phyloP scores from a whole-genome alignment of 1,140 invertebrate genomes.

The Lanistes nyassanus region DNA sequence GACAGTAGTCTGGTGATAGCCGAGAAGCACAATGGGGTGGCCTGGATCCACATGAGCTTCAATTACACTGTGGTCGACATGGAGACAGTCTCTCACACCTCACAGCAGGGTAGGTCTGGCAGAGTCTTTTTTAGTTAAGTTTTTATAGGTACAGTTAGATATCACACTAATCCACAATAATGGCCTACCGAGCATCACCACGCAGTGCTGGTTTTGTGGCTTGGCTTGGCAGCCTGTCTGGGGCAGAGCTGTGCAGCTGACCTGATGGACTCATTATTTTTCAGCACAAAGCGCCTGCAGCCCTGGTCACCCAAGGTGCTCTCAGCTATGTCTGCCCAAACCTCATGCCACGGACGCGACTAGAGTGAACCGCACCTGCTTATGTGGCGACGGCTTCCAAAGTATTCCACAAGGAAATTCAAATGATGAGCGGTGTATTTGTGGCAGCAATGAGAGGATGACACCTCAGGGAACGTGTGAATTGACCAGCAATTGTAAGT shows the following conservation, averaged over 20 bases:
- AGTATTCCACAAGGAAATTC: not conserved
- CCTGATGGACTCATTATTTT: constrained; percentile 5
- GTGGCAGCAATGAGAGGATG: constrained; percentile 31
- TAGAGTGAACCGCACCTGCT: constrained; percentile 45
- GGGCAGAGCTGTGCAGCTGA: not conserved
- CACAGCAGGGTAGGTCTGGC: constrained; percentile 47
- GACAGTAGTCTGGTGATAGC: constrained; percentile 80
- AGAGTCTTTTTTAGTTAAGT: too few species aligned
- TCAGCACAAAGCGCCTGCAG: constrained; percentile 37
- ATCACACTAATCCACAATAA: too few species aligned
- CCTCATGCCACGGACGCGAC: constrained; percentile 12
- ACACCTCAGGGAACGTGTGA: not conserved
- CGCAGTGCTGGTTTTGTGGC: too few species aligned
- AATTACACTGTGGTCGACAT: constrained; percentile 80
- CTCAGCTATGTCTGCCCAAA: constrained; percentile 48
- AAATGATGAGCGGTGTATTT: constrained; percentile 43
- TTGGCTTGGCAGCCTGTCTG: not conserved
- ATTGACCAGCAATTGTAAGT: too few species aligned
- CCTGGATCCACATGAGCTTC: constrained; percentile 70
- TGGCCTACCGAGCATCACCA: too few species aligned
- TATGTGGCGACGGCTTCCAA: constrained; percentile 39
- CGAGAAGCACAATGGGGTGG: constrained; percentile 78
- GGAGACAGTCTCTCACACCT: constrained; percentile 78
- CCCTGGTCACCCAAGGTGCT: constrained; percentile 35
- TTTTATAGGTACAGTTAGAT: too few species aligned